A percentile compares a stretch with the other conserved stretches of the same genome.
phyloP scores from a whole-genome alignment of 37 sponge, comb jelly and placozoan species.

The Diacarnus erythraeanus region DNA sequence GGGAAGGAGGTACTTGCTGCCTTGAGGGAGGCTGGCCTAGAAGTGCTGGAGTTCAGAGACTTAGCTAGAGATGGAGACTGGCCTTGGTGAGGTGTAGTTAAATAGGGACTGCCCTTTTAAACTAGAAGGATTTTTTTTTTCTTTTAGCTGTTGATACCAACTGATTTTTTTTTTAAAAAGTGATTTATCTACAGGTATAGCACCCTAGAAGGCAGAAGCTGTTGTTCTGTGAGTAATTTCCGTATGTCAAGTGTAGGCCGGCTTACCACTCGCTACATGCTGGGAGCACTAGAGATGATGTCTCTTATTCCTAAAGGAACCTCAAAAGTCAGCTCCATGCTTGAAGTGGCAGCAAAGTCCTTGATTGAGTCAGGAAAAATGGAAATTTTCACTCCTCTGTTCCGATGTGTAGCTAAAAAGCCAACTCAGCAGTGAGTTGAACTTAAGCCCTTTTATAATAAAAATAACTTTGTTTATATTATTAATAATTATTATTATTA shows the following conservation, averaged over 20 bases:
- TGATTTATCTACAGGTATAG: slow-evolving; percentile 30
- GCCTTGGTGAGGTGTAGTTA: slow-evolving; percentile 74
- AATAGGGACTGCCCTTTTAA: too few relatives aligned
- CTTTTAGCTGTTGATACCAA: too few relatives aligned
- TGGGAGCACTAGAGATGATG: slow-evolving; percentile 47
- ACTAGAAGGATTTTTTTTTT: not conserved
- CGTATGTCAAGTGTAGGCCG: slow-evolving; percentile 59
- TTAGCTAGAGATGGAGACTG: slow-evolving; percentile 24
- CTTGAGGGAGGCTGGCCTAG: slow-evolving; percentile 56
- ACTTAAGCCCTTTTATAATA: too few relatives aligned
- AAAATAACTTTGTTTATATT: too few relatives aligned
- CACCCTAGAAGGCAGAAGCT: slow-evolving; percentile 26
- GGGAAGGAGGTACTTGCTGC: not conserved
- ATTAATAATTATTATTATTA: too few relatives aligned
- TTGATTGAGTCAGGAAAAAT: slow-evolving; percentile 41
- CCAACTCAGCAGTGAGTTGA: slow-evolving; percentile 10
- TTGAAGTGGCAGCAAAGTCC: slow-evolving; percentile 43
- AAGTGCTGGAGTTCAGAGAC: slow-evolving; percentile 41
- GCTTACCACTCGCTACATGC: slow-evolving; percentile 31
- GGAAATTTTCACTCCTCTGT: slow-evolving; percentile 78
- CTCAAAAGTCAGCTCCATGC: slow-evolving; percentile 39
- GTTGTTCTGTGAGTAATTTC: slow-evolving; percentile 42
- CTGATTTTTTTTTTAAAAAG: too few relatives aligned
- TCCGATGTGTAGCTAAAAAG: slow-evolving; percentile 56
- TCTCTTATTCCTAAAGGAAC: slow-evolving; percentile 57